A percentile compares a stretch with the other conserved stretches of the same genome.
Evolutionary conservation across 1,140 invertebrate genomes (phyloP).

Genomic region (Solenopsis invicta): DNA sequence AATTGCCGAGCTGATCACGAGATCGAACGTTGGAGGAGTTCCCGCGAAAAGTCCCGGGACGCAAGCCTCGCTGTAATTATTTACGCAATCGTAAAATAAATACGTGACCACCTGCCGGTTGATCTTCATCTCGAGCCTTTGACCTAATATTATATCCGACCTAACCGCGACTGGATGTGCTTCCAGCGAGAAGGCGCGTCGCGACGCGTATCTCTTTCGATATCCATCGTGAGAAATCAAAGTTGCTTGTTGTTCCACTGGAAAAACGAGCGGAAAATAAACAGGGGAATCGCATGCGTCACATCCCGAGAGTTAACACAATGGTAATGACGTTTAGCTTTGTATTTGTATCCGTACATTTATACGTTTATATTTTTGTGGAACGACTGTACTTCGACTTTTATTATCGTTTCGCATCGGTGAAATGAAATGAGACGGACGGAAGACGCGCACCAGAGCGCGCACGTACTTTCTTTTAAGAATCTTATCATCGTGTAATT

Average conservation of each 20-base stretch:
- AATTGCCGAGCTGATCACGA: neutral
- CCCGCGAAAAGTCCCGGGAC: neutral
- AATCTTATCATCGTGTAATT: slow-evolving; percentile 10
- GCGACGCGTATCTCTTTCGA: neutral
- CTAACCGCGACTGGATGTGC: neutral
- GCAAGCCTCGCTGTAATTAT: neutral
- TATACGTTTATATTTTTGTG: neutral
- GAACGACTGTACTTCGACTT: neutral
- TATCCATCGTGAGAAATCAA: neutral
- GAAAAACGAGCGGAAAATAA: neutral
- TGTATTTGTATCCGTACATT: neutral
- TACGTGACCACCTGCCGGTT: neutral
- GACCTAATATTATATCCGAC: neutral
- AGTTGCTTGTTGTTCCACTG: neutral
- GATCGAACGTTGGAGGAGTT: neutral
- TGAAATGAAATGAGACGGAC: neutral
- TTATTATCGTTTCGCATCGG: neutral
- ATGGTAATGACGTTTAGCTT: neutral
- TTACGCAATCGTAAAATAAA: neutral
- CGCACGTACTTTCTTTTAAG: neutral
- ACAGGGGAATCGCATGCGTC: neutral
- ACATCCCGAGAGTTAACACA: neutral
- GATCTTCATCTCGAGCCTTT: neutral
- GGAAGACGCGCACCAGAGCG: too few relatives aligned
- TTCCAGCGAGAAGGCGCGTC: neutral